Base-by-base conservation (phyloP, 1,140 invertebrate genomes). In the Temnothorax nylanderi region DNA sequence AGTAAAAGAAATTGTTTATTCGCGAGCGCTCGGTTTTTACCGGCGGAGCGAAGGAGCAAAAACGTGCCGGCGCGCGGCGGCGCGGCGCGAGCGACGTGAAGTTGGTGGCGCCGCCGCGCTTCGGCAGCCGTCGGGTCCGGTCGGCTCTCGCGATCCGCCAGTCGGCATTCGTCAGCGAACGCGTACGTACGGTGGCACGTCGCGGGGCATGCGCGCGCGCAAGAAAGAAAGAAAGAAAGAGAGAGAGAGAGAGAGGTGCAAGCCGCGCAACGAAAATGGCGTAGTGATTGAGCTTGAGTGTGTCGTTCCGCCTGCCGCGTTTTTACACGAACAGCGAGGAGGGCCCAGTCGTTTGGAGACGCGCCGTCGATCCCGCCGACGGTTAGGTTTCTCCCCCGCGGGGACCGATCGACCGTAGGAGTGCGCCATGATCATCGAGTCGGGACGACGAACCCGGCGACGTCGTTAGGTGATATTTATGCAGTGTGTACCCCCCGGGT, bases 241-340 rank as follows among this genome's bases (percentile, higher is more conserved):
- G 16, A 26, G 47, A 8, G 6, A 49, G 49, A 32, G 10, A 77
- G 16, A 49, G 11, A 49, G n/a, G n/a, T 71, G 26, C 26, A 58
- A 51, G 65, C 81, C 88, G 80, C 87, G 78, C 60, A 85, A 78
- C 87, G 87, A 93, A 93, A 93, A 93, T 93, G 92, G 92, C 92
- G 92, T 93, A 92, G 88, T 65, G 49, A 86, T 34, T 75, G 67
- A 69, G 75, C 60, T 76, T 18, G 41, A 47, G 65, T 32, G 80
- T 60, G 32, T 64, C 60, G 49, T 84, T 18, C 41, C 7, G 21
- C n/a, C 47, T n/a, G 13, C 62, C 16, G 51, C 26, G 37, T 69
- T 62, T 34, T 41, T n/a, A 0, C 18, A 78, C 37, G 32, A 65
- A 78, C 74, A 44, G 49, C 21, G n/a, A 62, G 8, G 11, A 41